These are phyloP conservation scores for Catharus bicknelli DNA, from an alignment of 2,113 vertebrate species.

Conservation along the genomic window DNA sequence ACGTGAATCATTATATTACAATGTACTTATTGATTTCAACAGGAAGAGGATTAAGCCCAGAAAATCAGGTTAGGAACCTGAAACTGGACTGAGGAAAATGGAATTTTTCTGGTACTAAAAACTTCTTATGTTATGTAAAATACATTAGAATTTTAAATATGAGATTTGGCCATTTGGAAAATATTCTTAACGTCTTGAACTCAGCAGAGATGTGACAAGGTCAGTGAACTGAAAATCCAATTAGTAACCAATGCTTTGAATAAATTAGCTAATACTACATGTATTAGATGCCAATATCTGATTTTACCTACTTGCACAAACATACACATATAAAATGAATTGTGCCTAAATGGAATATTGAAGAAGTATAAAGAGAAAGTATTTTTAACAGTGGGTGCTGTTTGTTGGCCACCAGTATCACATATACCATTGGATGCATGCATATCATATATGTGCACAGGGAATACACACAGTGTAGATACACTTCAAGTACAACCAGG, in stretches of 20 bases:
- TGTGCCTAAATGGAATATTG: background rate
- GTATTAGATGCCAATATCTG: background rate
- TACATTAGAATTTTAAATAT: conserved; percentile 69
- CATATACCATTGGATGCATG: background rate
- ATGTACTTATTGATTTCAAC: conserved; percentile 93
- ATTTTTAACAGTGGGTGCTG: background rate
- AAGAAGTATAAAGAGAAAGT: background rate
- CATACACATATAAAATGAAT: background rate
- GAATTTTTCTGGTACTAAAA: conserved; percentile 85
- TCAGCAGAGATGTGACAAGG: background rate
- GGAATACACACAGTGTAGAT: background rate
- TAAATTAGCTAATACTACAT: background rate
- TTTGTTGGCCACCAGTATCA: background rate
- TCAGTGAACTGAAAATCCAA: conserved; percentile 33
- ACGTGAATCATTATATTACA: conserved; percentile 88
- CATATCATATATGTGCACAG: fast-evolving
- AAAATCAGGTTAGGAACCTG: conserved; percentile 86
- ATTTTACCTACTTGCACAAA: background rate
- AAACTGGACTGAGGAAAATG: conserved; percentile 82
- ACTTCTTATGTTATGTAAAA: conserved; percentile 83
- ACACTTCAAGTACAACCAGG: background rate
- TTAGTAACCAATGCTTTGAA: background rate
- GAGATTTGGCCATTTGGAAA: conserved; percentile 62
- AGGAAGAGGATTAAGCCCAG: conserved; percentile 92
- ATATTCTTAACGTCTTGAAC: conserved; percentile 47